phyloP scores from a whole-genome alignment of 2,888 invertebrate genomes.

The Apodemia zela region DNA sequence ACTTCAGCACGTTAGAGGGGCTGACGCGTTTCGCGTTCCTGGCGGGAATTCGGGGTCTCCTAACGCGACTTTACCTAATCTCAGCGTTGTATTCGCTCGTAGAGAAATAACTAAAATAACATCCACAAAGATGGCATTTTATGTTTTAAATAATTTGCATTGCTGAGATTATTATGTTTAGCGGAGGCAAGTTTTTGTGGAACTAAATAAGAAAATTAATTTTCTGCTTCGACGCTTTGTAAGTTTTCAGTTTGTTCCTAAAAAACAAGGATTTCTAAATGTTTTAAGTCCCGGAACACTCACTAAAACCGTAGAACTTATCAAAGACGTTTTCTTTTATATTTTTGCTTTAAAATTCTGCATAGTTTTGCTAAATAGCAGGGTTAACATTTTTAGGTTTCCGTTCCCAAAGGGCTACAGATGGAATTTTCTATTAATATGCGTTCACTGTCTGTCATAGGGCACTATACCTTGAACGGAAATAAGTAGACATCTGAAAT shows the following conservation, averaged over 20 bases:
- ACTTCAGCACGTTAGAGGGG: conserved; percentile 21
- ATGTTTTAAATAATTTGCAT: conserved; percentile 1
- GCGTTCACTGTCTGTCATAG: no score
- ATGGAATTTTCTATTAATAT: no score
- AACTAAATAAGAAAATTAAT: neutral
- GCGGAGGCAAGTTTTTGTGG: neutral
- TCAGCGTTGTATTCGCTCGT: neutral
- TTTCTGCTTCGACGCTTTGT: neutral
- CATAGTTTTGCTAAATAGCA: no score
- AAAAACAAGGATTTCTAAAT: no score
- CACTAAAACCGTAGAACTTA: no score
- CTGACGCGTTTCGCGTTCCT: conserved; percentile 27
- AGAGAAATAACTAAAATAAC: conserved; percentile 1
- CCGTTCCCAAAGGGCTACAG: no score
- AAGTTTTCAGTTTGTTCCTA: no score
- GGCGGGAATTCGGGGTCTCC: neutral
- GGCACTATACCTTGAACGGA: no score
- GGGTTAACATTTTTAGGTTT: no score
- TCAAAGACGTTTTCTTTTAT: no score
- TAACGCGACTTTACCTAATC: neutral
- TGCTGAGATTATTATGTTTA: neutral
- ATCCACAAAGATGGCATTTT: conserved; percentile 3
- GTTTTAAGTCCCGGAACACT: neutral
- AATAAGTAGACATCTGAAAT: no score
- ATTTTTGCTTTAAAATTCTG: no score